phyloP scores from a whole-genome alignment of 2,888 invertebrate species.

The Dione juno region DNA sequence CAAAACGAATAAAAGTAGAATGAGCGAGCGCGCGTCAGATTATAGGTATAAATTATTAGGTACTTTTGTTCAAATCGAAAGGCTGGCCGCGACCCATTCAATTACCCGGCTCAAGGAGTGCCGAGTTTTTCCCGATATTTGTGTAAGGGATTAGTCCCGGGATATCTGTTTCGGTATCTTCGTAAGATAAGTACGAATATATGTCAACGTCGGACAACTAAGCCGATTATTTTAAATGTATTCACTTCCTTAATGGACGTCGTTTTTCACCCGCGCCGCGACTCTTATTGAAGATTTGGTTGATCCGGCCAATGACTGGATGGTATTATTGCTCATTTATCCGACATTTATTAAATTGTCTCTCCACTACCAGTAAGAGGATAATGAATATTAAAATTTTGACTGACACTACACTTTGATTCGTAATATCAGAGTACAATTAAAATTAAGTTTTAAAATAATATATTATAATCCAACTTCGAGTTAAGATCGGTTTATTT shows the following conservation, averaged over 20 bases:
- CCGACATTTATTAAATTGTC: conserved; percentile 72
- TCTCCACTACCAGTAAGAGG: conserved; percentile 51
- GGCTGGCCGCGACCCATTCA: conserved; percentile 68
- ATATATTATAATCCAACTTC: neutral
- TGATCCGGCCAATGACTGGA: conserved; percentile 82
- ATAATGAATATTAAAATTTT: conserved; percentile 41
- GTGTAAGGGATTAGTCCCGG: conserved; percentile 80
- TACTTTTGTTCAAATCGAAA: conserved; percentile 81
- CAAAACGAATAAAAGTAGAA: conserved; percentile 68
- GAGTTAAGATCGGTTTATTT: neutral
- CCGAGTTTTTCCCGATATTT: conserved; percentile 82
- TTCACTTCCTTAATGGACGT: conserved; percentile 84
- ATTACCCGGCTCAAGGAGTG: conserved; percentile 79
- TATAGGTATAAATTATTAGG: conserved; percentile 82
- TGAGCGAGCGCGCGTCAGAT: conserved; percentile 74
- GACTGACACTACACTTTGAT: conserved; percentile 4
- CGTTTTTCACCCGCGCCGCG: conserved; percentile 78
- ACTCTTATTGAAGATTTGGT: conserved; percentile 80
- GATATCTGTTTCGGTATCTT: conserved; percentile 83
- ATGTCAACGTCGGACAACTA: conserved; percentile 83
- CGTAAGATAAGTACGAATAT: conserved; percentile 83
- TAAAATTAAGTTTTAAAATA: neutral
- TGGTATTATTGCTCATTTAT: conserved; percentile 71
- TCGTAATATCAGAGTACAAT: neutral
- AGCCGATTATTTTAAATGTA: conserved; percentile 84